Conservation (phyloP, 1,140 invertebrate species). For the Drosophila quadrilineata region DNA sequence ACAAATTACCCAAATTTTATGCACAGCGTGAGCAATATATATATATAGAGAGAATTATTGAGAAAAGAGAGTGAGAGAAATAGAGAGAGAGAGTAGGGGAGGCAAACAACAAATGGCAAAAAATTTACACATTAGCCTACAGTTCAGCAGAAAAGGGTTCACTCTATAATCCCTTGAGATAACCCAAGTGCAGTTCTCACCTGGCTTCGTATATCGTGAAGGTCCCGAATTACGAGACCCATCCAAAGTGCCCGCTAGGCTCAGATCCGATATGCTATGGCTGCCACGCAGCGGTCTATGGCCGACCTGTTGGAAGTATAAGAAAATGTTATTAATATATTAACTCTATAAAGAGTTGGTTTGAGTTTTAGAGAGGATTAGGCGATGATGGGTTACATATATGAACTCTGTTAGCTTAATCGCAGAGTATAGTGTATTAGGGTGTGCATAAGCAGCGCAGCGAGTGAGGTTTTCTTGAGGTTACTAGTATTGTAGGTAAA, state of each 20-base stretch:
- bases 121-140: slow-evolving; percentile 55
- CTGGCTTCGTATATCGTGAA: slow-evolving; percentile 72
- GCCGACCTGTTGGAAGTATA: slow-evolving; percentile 84
- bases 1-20: too few species aligned
- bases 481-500: too few species aligned
- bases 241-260: slow-evolving; percentile 81
- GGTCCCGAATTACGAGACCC: slow-evolving; percentile 67
- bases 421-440: too few species aligned
- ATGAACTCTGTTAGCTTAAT: too few species aligned
- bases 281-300: slow-evolving; percentile 90
- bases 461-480: too few species aligned
- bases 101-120: slow-evolving; percentile 52
- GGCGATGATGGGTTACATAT: too few species aligned
- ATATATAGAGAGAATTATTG: slow-evolving; percentile 45
- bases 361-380: too few species aligned
- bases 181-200: slow-evolving; percentile 35
- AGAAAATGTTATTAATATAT: too few species aligned
- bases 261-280: slow-evolving; percentile 90
- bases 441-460: too few species aligned
- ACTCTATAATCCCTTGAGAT: neutral
- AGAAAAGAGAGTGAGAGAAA: slow-evolving; percentile 40
- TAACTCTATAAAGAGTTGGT: neutral
- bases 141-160: slow-evolving; percentile 9
- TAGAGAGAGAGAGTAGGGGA: slow-evolving; percentile 30
- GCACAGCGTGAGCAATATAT: too few species aligned